These are phyloP conservation scores for Oryzias javanicus DNA, from an alignment of 2,113 vertebrate genomes.

Conservation along the genomic window DNA sequence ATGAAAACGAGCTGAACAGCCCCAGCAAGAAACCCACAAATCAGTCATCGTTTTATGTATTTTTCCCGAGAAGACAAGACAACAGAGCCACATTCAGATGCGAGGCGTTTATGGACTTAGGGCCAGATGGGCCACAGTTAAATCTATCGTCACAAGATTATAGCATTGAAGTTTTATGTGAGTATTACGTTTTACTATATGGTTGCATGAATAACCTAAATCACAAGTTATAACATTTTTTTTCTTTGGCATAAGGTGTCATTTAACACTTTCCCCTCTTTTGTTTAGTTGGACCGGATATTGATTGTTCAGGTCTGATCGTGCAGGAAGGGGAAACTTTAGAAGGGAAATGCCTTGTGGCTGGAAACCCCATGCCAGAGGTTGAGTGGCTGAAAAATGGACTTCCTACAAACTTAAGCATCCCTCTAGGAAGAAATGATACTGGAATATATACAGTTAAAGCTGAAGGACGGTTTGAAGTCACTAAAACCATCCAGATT, in stretches of 20 bases:
- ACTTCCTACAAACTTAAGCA: accelerated
- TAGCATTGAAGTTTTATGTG: slow-evolving; percentile 43
- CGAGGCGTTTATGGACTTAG: slow-evolving; percentile 62
- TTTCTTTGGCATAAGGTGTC: not conserved
- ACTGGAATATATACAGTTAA: slow-evolving; percentile 17
- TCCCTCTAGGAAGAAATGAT: slow-evolving; percentile 16
- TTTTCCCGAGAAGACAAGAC: slow-evolving; percentile 20
- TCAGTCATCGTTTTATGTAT: not conserved
- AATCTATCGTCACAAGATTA: slow-evolving; percentile 3
- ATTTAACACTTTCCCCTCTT: not conserved
- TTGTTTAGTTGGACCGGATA: slow-evolving; percentile 48
- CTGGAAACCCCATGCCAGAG: slow-evolving; percentile 11
- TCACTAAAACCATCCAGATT: not conserved
- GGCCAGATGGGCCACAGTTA: not conserved
- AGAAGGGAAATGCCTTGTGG: slow-evolving; percentile 8
- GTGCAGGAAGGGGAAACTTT: slow-evolving; percentile 37
- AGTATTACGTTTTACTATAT: slow-evolving; percentile 35
- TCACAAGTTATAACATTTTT: not conserved
- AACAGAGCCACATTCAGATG: slow-evolving; percentile 57
- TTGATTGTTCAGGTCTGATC: not conserved
- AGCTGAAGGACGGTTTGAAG: accelerated
- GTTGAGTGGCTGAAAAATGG: slow-evolving; percentile 36
- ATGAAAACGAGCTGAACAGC: accelerated
- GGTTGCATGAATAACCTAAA: no score
- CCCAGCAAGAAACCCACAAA: accelerated